Evolutionary conservation across 1,140 invertebrate species (phyloP), one percentile per base, ranked within the genome.

Genomic region (Aphis gossypii): DNA sequence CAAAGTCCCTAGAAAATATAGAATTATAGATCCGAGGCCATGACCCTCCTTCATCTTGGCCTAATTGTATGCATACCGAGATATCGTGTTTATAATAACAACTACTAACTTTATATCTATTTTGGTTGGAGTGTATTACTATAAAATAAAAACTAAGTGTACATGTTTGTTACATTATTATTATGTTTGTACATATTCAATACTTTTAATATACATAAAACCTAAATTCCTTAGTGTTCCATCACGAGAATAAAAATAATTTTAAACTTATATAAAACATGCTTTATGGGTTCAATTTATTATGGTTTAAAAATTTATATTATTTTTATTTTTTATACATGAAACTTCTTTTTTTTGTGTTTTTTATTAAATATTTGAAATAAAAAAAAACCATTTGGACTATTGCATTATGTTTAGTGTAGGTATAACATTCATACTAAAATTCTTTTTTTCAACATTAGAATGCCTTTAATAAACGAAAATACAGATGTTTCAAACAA

Each of bases 401-500:
- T 51, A 51, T 20, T 51, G 20, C 18, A 51, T 51, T 51, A 21
- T 76, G 30, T 7, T 76, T n/a, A 1, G 18, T n/a, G 1, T 60
- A 30, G 0, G 9, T 35, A 60, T 11, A 76, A 5, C 60, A 68
- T 68, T 68, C 18, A 5, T n/a, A 76, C 30, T 76, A n/a, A 18
- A 76, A 76, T 18, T 4, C n/a, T 76, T 68, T 68, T 76, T 76
- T 76, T 76, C 60, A 18, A 76, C 60, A 76, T n/a, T n/a, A 23
- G 14, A 14, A 14, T 76, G 30, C 14, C 5, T 76, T 5, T n/a
- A n/a, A 76, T n/a, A 76, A n/a, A n/a, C 14, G 60, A 76, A 76
- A n/a, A 76, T 76, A 76, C 60, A 88, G 46, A 88, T 88, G 44
- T 88, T 86, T 46, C 25, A 20, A 87, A 35, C 86, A 87, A 87